Evolutionary conservation across 2,797 vertebrate species (phyloP).

Genomic region (Melanotaenia nigrans): DNA sequence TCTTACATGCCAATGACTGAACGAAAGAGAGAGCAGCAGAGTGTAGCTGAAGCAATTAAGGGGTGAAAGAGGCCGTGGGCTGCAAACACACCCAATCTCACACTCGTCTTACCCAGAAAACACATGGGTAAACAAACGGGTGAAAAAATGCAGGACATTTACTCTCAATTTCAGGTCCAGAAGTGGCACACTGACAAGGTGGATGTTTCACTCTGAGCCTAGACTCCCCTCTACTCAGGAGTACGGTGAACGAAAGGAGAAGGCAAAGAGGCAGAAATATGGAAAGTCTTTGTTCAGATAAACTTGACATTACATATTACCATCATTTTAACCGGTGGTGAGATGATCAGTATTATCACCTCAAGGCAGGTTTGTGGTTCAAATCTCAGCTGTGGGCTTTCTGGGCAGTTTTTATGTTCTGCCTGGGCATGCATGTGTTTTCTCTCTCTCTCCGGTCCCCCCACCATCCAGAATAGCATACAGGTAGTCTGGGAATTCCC

Average conservation of each 20-base stretch:
- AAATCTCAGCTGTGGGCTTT: too few species aligned
- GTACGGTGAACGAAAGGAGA: neutral
- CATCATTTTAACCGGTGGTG: too few species aligned
- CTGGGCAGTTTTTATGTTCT: too few species aligned
- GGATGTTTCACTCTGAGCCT: constrained; percentile 38
- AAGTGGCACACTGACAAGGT: constrained; percentile 44
- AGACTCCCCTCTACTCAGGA: constrained; percentile 20
- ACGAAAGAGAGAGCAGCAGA: constrained; percentile 31
- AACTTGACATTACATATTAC: too few species aligned
- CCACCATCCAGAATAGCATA: too few species aligned
- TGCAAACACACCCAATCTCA: constrained; percentile 25
- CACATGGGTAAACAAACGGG: constrained; percentile 36
- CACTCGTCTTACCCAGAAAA: constrained; percentile 17
- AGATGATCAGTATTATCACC: too few species aligned
- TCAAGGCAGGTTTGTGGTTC: too few species aligned
- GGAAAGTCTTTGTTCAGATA: neutral
- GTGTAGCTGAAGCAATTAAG: constrained; percentile 45
- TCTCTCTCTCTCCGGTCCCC: too few species aligned
- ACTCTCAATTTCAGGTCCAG: constrained; percentile 33
- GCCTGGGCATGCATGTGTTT: too few species aligned
- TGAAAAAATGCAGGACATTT: constrained; percentile 20
- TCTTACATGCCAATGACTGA: constrained; percentile 53
- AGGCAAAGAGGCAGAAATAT: neutral
- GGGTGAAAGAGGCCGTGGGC: constrained; percentile 20
- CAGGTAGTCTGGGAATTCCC: too few species aligned